phyloP scores from a whole-genome alignment of 1,140 invertebrate species.

The Drosophila simulans region DNA sequence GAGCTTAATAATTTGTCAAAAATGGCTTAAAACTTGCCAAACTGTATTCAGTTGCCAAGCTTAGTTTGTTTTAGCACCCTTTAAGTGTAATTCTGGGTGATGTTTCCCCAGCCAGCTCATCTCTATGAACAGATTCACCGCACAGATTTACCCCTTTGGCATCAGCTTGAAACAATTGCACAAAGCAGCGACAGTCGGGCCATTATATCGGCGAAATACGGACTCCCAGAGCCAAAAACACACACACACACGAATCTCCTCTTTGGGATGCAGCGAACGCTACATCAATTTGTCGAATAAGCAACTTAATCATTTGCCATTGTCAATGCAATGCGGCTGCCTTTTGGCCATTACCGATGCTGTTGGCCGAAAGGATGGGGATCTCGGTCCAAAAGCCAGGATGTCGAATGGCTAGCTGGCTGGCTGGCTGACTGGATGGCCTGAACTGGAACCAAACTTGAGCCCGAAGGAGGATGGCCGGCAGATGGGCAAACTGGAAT shows the following conservation, averaged over 20 bases:
- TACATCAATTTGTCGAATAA: conserved; percentile 81
- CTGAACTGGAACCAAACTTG: conserved; percentile 21
- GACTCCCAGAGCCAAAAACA: neutral
- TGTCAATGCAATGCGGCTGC: conserved; percentile 65
- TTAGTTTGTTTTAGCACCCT: neutral
- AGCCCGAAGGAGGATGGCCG: conserved; percentile 6
- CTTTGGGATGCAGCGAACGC: conserved; percentile 36
- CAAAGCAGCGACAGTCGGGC: conserved; percentile 8
- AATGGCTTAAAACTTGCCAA: neutral
- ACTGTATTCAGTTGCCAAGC: neutral
- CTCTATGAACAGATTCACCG: neutral
- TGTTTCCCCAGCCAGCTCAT: neutral
- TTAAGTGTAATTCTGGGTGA: neutral
- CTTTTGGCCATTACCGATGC: conserved; percentile 21
- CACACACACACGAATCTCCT: neutral
- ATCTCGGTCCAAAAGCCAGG: neutral
- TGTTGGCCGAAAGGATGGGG: neutral
- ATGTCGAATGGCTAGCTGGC: no score
- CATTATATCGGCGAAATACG: conserved; percentile 38
- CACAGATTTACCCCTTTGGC: conserved; percentile 22
- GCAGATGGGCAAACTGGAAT: conserved; percentile 21
- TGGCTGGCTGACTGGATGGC: no score
- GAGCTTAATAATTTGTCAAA: neutral
- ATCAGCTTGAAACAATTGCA: conserved; percentile 44
- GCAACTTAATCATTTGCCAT: conserved; percentile 81